A percentile compares a stretch with the other conserved stretches of the same genome.
phyloP scores from a whole-genome alignment of 2,888 invertebrate genomes.

The Caenorhabditis auriculariae region DNA sequence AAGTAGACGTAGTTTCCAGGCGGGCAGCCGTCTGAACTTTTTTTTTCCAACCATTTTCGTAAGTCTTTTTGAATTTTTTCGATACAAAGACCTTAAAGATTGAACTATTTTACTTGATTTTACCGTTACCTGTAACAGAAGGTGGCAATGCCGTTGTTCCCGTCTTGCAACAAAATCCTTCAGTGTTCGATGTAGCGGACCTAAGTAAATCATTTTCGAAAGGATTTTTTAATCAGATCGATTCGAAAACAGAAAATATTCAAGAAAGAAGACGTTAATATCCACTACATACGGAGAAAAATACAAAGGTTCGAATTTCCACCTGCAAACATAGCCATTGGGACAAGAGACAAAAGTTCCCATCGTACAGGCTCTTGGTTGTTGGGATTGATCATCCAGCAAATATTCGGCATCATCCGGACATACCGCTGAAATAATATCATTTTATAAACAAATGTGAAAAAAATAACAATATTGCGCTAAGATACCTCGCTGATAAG shows the following conservation, averaged over 20 bases:
- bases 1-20: conserved; percentile 37
- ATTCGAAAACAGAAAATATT: no score
- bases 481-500: no score
- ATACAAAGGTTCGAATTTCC: not conserved
- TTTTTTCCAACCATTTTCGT: not conserved
- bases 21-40: conserved; percentile 34
- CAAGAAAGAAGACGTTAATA: not conserved
- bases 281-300: not conserved
- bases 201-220: not conserved
- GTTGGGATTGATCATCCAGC: conserved; percentile 40
- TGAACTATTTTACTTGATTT: not conserved
- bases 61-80: no score
- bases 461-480: no score
- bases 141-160: conserved; percentile 14
- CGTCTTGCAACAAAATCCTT: conserved; percentile 45
- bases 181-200: conserved; percentile 25
- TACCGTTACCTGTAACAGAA: conserved; percentile 14
- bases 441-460: no score
- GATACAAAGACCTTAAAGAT: not conserved
- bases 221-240: not conserved
- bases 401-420: conserved; percentile 43
- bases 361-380: conserved; percentile 41
- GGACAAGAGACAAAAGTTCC: conserved; percentile 49
- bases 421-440: conserved; percentile 41
- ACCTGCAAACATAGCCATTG: conserved; percentile 33